These are phyloP conservation scores for Apamea crenata DNA, from an alignment of 2,888 invertebrate genomes.

Conservation along the genomic window DNA sequence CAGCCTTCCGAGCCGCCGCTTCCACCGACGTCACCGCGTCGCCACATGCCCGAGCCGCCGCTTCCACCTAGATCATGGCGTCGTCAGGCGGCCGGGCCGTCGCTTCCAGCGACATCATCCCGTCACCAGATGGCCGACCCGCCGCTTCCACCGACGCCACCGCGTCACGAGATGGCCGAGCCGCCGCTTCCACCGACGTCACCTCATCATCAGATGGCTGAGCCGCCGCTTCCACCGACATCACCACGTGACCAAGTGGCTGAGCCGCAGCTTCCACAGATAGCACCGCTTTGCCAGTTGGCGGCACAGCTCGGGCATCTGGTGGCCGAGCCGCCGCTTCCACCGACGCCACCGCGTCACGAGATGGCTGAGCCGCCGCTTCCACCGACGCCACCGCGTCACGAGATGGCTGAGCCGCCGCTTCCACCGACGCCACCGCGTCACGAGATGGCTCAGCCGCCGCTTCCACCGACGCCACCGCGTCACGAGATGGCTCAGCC, in stretches of 20 bases:
- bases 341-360: too few relatives aligned
- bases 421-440: background rate
- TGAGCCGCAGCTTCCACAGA: background rate
- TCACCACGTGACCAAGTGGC: rapidly evolving
- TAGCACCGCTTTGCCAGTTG: too few relatives aligned
- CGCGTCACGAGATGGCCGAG: background rate
- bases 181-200: background rate
- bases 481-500: background rate
- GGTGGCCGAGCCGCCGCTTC: too few relatives aligned
- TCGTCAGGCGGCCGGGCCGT: background rate
- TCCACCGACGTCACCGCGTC: background rate
- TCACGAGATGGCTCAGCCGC: background rate
- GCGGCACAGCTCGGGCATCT: too few relatives aligned
- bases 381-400: background rate
- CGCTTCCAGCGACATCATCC: background rate
- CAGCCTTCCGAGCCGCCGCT: background rate
- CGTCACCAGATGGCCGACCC: background rate
- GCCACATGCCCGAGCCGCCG: background rate
- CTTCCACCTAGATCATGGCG: background rate
- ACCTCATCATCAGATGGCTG: background rate
- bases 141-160: too few relatives aligned
- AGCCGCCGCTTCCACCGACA: background rate
- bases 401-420: background rate
- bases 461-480: background rate
- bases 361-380: background rate